Evolutionary conservation across 2,888 invertebrate genomes (phyloP).

Genomic region (Toxonevra muliebris): DNA sequence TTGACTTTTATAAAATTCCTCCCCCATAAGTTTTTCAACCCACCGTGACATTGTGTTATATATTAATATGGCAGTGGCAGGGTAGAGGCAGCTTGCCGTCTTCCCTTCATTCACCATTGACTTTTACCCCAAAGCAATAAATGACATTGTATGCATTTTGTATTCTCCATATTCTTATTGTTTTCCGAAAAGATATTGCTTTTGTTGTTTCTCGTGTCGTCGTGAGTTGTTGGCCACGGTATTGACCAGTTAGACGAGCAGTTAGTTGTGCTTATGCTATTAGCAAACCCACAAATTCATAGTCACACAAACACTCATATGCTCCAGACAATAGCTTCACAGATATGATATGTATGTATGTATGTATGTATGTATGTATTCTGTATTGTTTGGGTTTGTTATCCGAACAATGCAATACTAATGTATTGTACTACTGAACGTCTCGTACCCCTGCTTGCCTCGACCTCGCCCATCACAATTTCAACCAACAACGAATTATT

Average conservation of each 20-base stretch:
- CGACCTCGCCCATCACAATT: not conserved
- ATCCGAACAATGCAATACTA: no score
- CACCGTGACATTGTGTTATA: no score
- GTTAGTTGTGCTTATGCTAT: no score
- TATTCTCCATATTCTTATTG: slow-evolving; percentile 15
- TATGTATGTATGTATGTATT: not conserved
- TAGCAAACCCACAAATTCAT: no score
- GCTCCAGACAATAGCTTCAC: not conserved
- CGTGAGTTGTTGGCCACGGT: not conserved
- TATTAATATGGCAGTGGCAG: no score
- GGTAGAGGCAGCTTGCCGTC: no score
- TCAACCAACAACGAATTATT: not conserved
- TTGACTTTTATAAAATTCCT: no score
- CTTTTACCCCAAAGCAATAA: not conserved
- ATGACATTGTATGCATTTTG: slow-evolving; percentile 22
- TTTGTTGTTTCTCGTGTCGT: slow-evolving; percentile 8
- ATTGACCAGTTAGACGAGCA: not conserved
- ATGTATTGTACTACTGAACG: not conserved
- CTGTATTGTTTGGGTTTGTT: no score
- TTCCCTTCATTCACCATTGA: no score
- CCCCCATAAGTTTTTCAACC: no score
- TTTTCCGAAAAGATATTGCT: slow-evolving; percentile 1
- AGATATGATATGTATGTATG: not conserved
- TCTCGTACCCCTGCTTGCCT: not conserved
- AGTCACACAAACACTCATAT: not conserved